phyloP scores from a whole-genome alignment of 2,113 vertebrate genomes.

The Sinocyclocheilus rhinocerous region DNA sequence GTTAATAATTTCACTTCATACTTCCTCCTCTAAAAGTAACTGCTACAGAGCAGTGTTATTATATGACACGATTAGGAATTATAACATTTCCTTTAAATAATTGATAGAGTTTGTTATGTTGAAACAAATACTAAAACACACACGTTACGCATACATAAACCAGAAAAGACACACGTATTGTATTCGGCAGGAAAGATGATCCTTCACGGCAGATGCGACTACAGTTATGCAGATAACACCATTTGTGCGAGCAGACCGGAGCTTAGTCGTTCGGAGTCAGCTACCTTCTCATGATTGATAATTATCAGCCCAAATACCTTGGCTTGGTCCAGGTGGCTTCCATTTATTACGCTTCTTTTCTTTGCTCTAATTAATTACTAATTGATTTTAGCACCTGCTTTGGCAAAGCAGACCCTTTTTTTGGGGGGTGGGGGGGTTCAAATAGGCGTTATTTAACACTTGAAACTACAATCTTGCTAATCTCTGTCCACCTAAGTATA shows the following conservation, averaged over 20 bases:
- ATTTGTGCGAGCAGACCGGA: conserved; percentile 38
- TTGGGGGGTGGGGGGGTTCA: background rate
- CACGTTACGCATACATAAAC: background rate
- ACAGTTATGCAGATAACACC: conserved; percentile 12
- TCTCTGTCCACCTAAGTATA: background rate
- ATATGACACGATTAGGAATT: background rate
- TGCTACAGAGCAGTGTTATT: background rate
- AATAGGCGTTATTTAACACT: conserved; percentile 42
- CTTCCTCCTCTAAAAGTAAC: background rate
- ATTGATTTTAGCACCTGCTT: conserved; percentile 78
- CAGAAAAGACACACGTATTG: background rate
- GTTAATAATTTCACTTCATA: background rate
- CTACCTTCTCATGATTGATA: conserved; percentile 74
- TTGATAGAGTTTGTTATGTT: background rate
- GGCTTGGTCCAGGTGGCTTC: conserved; percentile 76
- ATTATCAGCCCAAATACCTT: conserved; percentile 70
- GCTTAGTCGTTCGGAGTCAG: conserved; percentile 38
- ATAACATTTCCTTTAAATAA: background rate
- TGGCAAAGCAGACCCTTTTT: conserved; percentile 61
- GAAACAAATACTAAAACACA: background rate
- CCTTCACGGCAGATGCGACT: conserved; percentile 17
- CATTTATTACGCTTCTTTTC: conserved; percentile 71
- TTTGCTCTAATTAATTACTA: conserved; percentile 78
- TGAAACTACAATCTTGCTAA: conserved; percentile 4
- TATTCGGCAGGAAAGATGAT: conserved; percentile 10